Base-by-base conservation (phyloP, 2,113 vertebrate species). In the Halcyon malimbica region DNA sequence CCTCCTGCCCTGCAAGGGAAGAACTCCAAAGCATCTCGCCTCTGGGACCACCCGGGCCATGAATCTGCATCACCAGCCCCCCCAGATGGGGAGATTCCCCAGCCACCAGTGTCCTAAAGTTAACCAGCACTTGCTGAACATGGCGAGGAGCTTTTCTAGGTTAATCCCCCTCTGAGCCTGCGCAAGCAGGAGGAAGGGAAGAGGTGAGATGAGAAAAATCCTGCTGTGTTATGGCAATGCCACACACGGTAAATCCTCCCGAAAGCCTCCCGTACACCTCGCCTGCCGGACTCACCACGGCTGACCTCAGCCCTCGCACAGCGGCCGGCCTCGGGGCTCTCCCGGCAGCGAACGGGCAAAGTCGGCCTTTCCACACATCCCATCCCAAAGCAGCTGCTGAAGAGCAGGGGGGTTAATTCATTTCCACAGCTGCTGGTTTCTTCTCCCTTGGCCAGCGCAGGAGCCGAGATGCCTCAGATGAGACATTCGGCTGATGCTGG, bases 191-290 rank as follows among this genome's bases (percentile, higher is more conserved):
- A 6, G 0, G 13, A 35, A 75, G 35, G 65, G 3, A n/a, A 56
- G 60, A 77, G 41, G 46, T 33, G 51, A 65, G 35, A n/a, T 35
- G 56, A 90, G 46, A 78, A 54, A 75, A 91, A 57, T 16, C 37
- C 60, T 31, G 54, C 63, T 0, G 0, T 10, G 48, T 39, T 73
- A 10, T 12, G 50, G 1, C 3, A 35, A 37, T 2, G 39, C 41
- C 54, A 17, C 6, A 10, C 0, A 0, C 16, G 39, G 28, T n/a
- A 42, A 92, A 63, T 29, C 8, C 31, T 24, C 3, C 0, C 0
- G 63, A 35, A 44, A 57, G 37, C 83, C 62, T 25, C 64, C 42
- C 10, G 4, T 18, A 19, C n/a, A 35, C 23, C 68, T 21, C 18
- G 8, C 33, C 74, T 5, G 24, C 1, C 3, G 83, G 53, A 64